Evolutionary conservation across 2,113 vertebrate species (phyloP).

Genomic region (Rynchops niger): DNA sequence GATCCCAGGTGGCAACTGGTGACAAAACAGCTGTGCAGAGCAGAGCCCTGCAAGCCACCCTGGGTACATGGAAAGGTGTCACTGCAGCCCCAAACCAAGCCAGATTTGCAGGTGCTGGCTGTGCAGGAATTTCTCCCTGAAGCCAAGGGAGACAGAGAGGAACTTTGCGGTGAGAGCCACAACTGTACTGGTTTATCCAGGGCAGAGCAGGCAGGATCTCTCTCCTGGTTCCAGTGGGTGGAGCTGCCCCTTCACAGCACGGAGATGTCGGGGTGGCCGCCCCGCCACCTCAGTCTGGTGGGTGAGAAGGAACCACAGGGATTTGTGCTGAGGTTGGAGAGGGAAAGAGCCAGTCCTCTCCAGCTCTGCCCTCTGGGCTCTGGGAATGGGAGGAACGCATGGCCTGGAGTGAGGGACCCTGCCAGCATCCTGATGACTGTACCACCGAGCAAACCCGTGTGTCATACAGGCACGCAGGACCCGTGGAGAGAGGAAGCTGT

Average conservation of each 20-base stretch:
- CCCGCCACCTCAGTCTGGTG: accelerated
- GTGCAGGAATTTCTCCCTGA: background rate
- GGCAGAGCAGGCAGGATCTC: background rate
- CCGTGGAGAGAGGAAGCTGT: accelerated
- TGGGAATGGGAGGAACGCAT: background rate
- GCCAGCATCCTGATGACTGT: background rate
- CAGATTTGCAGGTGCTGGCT: background rate
- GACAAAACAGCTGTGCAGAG: background rate
- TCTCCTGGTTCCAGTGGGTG: accelerated
- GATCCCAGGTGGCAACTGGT: background rate
- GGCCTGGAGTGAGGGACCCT: background rate
- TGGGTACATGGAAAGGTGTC: background rate
- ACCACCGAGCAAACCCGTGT: accelerated
- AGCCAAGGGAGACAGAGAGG: background rate
- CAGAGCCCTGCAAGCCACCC: accelerated
- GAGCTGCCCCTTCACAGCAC: background rate
- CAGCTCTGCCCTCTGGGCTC: background rate
- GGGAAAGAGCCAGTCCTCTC: background rate
- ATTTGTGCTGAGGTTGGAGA: background rate
- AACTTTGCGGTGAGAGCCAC: accelerated
- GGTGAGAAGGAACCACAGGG: background rate
- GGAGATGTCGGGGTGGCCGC: background rate
- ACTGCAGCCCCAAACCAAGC: background rate
- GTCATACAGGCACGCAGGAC: background rate
- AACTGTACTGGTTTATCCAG: background rate